Conservation (phyloP, 2,113 vertebrate genomes). For the Pantherophis guttatus region DNA sequence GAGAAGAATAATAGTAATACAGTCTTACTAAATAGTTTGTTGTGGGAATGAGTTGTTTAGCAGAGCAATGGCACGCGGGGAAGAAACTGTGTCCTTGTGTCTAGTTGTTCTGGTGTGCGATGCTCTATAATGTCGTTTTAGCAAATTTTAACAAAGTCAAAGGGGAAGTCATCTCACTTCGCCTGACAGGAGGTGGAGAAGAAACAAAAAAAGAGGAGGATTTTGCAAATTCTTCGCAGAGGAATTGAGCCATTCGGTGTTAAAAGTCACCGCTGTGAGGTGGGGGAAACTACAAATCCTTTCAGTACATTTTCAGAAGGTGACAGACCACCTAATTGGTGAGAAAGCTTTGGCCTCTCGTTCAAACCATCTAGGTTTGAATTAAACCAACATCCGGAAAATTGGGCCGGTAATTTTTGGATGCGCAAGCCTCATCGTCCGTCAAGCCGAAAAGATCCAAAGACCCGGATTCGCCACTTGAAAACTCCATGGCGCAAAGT, state of each 20-base stretch:
- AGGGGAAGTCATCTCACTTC: slow-evolving; percentile 14
- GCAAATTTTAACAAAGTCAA: slow-evolving; percentile 12
- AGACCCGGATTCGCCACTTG: neutral
- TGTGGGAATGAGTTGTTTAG: no score
- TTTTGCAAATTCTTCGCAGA: neutral
- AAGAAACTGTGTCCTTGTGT: no score
- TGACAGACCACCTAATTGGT: neutral
- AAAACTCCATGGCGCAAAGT: neutral
- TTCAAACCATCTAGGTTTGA: neutral
- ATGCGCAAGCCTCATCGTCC: neutral
- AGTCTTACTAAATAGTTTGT: no score
- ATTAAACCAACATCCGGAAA: neutral
- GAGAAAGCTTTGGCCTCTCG: neutral
- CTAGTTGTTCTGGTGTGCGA: no score
- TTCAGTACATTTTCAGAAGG: neutral
- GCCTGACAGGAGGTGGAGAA: neutral
- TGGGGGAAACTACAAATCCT: neutral
- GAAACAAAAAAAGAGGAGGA: neutral
- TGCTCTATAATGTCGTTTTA: no score
- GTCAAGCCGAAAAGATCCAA: neutral
- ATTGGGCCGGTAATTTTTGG: neutral
- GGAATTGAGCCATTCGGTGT: neutral
- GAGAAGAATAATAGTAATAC: no score
- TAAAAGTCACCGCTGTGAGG: neutral
- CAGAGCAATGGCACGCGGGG: no score